Percentiles rank a stretch among this genome's conserved stretches.
These are phyloP conservation scores for Zoroaster sp. DNA, from an alignment of 53 echinoderm and acorn worm species.

Conservation along the genomic window DNA sequence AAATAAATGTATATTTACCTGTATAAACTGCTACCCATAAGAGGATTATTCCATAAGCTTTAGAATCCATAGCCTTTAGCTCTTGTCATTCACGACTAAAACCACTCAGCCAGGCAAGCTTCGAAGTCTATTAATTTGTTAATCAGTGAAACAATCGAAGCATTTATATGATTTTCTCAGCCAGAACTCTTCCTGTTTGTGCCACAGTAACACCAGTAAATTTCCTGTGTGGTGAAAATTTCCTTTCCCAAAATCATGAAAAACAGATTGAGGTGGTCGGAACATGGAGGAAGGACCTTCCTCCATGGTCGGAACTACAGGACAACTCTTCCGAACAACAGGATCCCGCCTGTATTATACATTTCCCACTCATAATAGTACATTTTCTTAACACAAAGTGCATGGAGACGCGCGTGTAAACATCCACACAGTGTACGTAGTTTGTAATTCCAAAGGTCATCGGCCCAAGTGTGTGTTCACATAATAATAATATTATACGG, in stretches of 20 bases:
- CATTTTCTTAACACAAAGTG: background rate
- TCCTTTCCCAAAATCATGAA: background rate
- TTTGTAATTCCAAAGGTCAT: background rate
- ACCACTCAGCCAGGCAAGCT: background rate
- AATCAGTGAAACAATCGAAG: background rate
- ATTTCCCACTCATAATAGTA: conserved; percentile 14
- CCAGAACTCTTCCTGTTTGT: conserved; percentile 6
- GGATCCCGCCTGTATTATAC: conserved; percentile 4
- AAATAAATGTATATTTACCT: background rate
- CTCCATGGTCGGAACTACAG: background rate
- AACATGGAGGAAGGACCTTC: no score
- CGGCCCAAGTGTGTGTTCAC: background rate
- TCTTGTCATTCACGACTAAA: background rate
- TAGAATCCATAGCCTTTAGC: background rate
- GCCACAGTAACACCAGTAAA: background rate
- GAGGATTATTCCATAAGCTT: background rate
- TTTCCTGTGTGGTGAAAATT: conserved; percentile 24
- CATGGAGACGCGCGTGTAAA: background rate
- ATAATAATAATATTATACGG: no score
- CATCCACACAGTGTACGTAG: background rate
- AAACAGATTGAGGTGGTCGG: no score
- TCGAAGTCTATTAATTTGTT: background rate
- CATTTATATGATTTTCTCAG: background rate
- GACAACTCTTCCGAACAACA: background rate
- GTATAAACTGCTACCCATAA: background rate